These are phyloP conservation scores for Trichonephila clavipes DNA, from an alignment of 1,140 invertebrate species.

Conservation along the genomic window DNA sequence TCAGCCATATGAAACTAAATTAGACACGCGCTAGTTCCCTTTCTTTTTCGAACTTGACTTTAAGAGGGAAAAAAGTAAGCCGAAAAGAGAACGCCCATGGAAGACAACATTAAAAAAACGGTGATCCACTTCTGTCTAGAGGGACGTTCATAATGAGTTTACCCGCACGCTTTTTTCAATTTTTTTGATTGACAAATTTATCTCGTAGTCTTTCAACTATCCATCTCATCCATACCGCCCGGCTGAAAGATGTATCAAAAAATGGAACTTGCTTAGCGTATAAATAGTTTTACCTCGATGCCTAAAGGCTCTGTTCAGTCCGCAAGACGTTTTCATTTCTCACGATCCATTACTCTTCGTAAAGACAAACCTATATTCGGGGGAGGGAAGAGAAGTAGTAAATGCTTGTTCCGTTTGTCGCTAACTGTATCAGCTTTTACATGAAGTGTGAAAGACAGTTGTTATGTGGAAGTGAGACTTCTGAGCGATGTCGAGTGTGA, in stretches of 20 bases:
- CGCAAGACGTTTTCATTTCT: not conserved
- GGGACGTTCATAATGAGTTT: not conserved
- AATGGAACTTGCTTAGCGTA: no score
- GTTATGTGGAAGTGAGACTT: not conserved
- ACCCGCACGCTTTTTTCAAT: not conserved
- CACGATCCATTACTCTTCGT: not conserved
- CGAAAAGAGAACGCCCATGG: not conserved
- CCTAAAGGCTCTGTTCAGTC: not conserved
- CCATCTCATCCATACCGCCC: no score
- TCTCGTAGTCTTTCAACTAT: no score
- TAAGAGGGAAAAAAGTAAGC: not conserved
- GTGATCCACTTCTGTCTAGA: not conserved
- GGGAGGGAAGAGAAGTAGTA: not conserved
- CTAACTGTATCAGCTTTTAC: not conserved
- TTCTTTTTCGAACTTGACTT: not conserved
- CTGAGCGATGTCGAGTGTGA: not conserved
- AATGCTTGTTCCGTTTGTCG: not conserved
- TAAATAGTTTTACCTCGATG: not conserved
- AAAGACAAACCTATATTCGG: not conserved
- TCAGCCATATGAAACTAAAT: not conserved
- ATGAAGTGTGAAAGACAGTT: constrained; percentile 8
- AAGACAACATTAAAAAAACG: not conserved
- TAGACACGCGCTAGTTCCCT: not conserved
- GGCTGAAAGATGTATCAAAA: no score
- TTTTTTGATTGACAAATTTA: not conserved